A percentile compares a stretch with the other conserved stretches of the same genome.
These are phyloP conservation scores for Diplodus puntazzo DNA, from an alignment of 2,797 vertebrate genomes.

Conservation along the genomic window DNA sequence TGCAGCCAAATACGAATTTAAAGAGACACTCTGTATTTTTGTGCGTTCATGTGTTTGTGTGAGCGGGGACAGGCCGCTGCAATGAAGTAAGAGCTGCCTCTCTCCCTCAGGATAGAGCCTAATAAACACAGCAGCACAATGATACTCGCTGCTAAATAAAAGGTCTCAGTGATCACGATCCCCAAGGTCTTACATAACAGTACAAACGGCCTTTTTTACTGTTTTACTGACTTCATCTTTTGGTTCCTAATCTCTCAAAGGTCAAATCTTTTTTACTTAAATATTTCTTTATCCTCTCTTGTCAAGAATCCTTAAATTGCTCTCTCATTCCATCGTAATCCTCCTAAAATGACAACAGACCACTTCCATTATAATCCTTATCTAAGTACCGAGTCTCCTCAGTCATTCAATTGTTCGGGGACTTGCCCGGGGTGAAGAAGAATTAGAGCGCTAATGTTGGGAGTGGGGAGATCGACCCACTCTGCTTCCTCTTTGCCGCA, in stretches of 20 bases:
- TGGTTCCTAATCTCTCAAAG: conserved; percentile 25
- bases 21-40: neutral
- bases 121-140: conserved; percentile 35
- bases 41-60: neutral
- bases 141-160: neutral
- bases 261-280: conserved; percentile 13
- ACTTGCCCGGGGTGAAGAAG: conserved; percentile 34
- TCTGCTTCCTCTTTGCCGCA: conserved; percentile 15
- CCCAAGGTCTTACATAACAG: neutral
- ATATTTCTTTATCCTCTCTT: conserved; percentile 19
- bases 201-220: neutral
- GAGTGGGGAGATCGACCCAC: conserved; percentile 13
- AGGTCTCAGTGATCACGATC: neutral
- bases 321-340: conserved; percentile 25
- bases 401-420: conserved; percentile 16
- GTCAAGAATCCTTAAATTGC: conserved; percentile 29
- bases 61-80: neutral
- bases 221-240: neutral
- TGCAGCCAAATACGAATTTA: neutral
- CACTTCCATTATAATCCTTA: conserved; percentile 30
- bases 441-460: conserved; percentile 49
- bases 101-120: conserved; percentile 14
- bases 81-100: conserved; percentile 2
- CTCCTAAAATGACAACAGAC: conserved; percentile 30
- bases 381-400: conserved; percentile 20